A percentile compares a stretch with the other conserved stretches of the same genome.
Conservation (phyloP, 2,797 vertebrate genomes). For the Pelochelys cantorii region DNA sequence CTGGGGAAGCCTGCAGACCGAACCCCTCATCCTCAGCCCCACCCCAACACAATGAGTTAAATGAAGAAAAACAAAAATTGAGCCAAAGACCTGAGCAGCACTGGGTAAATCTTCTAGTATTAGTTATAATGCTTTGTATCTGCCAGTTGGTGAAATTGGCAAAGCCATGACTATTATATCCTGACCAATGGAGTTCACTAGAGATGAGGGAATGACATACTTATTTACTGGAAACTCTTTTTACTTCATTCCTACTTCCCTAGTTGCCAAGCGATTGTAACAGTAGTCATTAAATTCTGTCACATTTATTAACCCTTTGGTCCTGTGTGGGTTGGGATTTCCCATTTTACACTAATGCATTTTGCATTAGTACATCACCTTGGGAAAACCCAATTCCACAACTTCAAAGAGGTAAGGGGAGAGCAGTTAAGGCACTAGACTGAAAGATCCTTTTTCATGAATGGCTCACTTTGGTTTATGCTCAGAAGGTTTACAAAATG, state of each 20-base stretch:
- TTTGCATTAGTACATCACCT: slow-evolving; percentile 77
- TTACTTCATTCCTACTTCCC: slow-evolving; percentile 82
- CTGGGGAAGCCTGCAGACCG: too few relatives aligned
- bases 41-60: too few relatives aligned
- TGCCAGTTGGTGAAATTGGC: slow-evolving; percentile 58
- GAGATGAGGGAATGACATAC: slow-evolving; percentile 73
- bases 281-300: slow-evolving; percentile 83
- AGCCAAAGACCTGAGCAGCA: too few relatives aligned
- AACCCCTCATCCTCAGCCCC: too few relatives aligned
- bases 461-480: slow-evolving; percentile 52
- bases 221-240: slow-evolving; percentile 80
- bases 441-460: slow-evolving; percentile 48
- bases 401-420: slow-evolving; percentile 67
- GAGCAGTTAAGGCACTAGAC: slow-evolving; percentile 65
- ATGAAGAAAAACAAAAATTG: too few relatives aligned
- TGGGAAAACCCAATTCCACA: slow-evolving; percentile 71
- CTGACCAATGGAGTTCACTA: slow-evolving; percentile 63
- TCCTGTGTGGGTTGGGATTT: slow-evolving; percentile 77
- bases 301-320: slow-evolving; percentile 83
- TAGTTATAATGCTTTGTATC: slow-evolving; percentile 49
- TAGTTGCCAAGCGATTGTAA: slow-evolving; percentile 79
- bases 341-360: slow-evolving; percentile 75
- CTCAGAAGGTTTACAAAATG: slow-evolving; percentile 68
- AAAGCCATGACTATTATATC: slow-evolving; percentile 63
- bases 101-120: background rate